Evolutionary conservation across 2,797 vertebrate genomes (phyloP).

Genomic region (Hoplostethus atlanticus): DNA sequence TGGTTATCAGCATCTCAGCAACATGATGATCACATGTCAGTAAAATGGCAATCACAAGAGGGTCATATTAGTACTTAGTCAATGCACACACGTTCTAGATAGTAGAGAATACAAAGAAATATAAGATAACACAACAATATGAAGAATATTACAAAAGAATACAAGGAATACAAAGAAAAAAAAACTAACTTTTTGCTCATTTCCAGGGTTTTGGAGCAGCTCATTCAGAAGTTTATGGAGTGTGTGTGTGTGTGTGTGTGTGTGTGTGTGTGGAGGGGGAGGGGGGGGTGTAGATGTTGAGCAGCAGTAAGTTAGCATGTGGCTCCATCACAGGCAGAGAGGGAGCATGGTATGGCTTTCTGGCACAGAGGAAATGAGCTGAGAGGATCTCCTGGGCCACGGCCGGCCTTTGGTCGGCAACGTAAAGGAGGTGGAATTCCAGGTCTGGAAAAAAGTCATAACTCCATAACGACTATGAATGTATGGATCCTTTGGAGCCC

Average conservation of each 20-base stretch:
- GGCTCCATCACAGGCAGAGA: slow-evolving; percentile 59
- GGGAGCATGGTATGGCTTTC: slow-evolving; percentile 48
- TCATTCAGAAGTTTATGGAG: slow-evolving; percentile 48
- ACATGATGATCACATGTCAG: no score
- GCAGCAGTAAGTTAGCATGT: slow-evolving; percentile 66
- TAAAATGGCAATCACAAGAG: no score
- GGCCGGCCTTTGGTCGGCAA: slow-evolving; percentile 60
- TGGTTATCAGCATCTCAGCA: no score
- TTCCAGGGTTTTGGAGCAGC: slow-evolving; percentile 34
- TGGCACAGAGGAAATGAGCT: slow-evolving; percentile 77
- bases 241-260: neutral
- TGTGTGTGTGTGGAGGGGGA: neutral
- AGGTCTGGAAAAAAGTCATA: slow-evolving; percentile 79
- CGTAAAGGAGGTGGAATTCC: slow-evolving; percentile 64
- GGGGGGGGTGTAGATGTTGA: slow-evolving; percentile 53
- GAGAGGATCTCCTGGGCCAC: slow-evolving; percentile 71
- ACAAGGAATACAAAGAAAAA: no score
- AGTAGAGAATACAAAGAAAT: no score
- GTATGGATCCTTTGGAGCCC: slow-evolving; percentile 52
- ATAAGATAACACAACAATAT: no score
- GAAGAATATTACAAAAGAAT: no score
- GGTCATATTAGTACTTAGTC: no score
- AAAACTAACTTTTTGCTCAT: slow-evolving; percentile 1
- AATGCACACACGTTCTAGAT: no score
- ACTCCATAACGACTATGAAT: slow-evolving; percentile 65